Evolutionary conservation across 2,113 vertebrate species (phyloP).

Genomic region (Chionodraco myersi): DNA sequence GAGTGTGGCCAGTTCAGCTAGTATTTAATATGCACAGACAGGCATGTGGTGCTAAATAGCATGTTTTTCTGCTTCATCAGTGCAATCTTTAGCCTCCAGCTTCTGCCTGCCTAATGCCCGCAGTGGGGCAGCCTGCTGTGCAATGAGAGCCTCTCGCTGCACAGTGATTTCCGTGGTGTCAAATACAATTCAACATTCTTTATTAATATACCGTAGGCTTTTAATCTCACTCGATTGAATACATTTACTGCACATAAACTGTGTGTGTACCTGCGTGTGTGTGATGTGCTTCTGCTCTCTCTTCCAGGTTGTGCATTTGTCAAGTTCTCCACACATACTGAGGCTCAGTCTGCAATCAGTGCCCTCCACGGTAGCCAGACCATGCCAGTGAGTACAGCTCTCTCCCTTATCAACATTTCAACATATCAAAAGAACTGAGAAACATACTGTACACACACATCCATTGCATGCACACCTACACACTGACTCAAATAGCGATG

Average conservation of each 20-base stretch:
- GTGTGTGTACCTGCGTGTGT: constrained; percentile 16
- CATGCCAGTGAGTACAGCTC: constrained; percentile 93
- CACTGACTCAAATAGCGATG: background rate
- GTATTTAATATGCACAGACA: constrained; percentile 80
- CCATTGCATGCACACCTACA: background rate
- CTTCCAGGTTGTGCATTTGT: constrained; percentile 97
- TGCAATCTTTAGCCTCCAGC: constrained; percentile 78
- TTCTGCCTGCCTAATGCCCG: constrained; percentile 68
- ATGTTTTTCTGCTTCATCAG: constrained; percentile 83
- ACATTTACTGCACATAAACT: constrained; percentile 37
- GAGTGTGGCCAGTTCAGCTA: constrained; percentile 56
- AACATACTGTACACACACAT: constrained; percentile 5
- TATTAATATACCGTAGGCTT: constrained; percentile 55
- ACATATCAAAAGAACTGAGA: background rate
- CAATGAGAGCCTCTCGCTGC: constrained; percentile 60
- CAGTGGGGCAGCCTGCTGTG: constrained; percentile 73
- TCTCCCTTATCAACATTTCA: background rate
- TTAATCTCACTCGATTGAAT: constrained; percentile 53
- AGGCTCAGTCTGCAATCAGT: constrained; percentile 98
- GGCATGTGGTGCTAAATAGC: constrained; percentile 81
- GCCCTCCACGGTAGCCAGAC: constrained; percentile 98
- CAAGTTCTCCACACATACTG: constrained; percentile 98
- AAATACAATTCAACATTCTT: constrained; percentile 63
- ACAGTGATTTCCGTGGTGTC: constrained; percentile 64
- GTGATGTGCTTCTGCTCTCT: constrained; percentile 52